Conservation (phyloP, 2,113 vertebrate genomes). For the Sinocyclocheilus rhinocerous region DNA sequence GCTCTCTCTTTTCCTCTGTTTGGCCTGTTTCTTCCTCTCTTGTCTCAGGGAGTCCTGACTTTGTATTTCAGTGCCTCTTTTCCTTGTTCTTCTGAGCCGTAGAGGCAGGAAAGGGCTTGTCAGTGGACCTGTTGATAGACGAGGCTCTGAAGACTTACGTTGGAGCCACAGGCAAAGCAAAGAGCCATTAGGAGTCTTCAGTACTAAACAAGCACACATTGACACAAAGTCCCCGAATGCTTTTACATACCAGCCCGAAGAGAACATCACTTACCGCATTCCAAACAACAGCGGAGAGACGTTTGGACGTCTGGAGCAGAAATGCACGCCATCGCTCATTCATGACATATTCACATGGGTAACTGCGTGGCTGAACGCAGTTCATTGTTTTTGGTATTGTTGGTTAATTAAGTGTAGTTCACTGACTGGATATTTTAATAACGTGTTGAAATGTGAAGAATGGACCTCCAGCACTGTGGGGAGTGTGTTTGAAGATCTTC, state of each 20-base stretch:
- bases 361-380: background rate
- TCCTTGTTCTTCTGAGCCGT: constrained; percentile 44
- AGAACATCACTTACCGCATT: constrained; percentile 6
- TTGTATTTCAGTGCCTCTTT: background rate
- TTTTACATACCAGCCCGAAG: constrained; percentile 21
- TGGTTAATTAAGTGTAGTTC: background rate
- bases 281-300: background rate
- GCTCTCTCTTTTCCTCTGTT: too few relatives aligned
- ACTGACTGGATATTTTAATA: constrained; percentile 8
- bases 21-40: too few relatives aligned
- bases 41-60: background rate
- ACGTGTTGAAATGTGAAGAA: constrained; percentile 26
- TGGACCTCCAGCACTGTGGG: constrained; percentile 4
- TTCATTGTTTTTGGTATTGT: background rate
- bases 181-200: constrained; percentile 17
- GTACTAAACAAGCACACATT: constrained; percentile 1
- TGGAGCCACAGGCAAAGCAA: constrained; percentile 2
- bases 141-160: constrained; percentile 32
- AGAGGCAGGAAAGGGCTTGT: constrained; percentile 51
- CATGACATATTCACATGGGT: background rate
- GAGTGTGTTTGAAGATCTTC: constrained; percentile 9
- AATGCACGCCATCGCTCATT: background rate
- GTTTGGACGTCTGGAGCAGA: background rate
- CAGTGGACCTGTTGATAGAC: constrained; percentile 60
- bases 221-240: background rate